Evolutionary conservation across 2,888 invertebrate genomes (phyloP).

Genomic region (Acronicta psi): DNA sequence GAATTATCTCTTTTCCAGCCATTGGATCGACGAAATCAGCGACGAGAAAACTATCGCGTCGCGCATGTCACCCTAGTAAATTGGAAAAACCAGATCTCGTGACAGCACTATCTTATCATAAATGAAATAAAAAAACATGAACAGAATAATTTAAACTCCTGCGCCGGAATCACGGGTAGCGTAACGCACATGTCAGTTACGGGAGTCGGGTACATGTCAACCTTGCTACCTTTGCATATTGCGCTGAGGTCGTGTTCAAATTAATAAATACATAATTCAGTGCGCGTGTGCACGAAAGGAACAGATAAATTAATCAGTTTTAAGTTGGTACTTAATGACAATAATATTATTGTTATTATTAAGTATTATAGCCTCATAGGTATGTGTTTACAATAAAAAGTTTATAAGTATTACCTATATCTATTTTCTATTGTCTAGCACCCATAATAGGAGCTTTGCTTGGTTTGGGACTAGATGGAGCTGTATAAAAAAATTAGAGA

Average conservation of each 20-base stretch:
- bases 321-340: background rate
- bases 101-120: background rate
- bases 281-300: constrained; percentile 9
- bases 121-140: constrained; percentile 7
- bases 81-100: too few species aligned
- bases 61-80: too few species aligned
- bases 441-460: too few species aligned
- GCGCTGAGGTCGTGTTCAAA: constrained; percentile 58
- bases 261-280: constrained; percentile 60
- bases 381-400: too few species aligned
- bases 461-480: too few species aligned
- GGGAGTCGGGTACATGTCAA: constrained; percentile 60
- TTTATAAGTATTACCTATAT: too few species aligned
- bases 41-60: too few species aligned
- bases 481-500: too few species aligned
- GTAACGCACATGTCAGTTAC: constrained; percentile 58
- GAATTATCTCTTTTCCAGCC: too few species aligned
- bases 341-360: background rate
- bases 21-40: too few species aligned
- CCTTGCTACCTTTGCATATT: constrained; percentile 67
- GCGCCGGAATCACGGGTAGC: constrained; percentile 73
- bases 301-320: constrained; percentile 6
- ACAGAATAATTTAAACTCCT: constrained; percentile 28
- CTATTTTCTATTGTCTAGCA: too few species aligned
- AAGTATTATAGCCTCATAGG: too few species aligned